Conservation (phyloP, 2,113 vertebrate species). For the Tragulus kanchil region DNA sequence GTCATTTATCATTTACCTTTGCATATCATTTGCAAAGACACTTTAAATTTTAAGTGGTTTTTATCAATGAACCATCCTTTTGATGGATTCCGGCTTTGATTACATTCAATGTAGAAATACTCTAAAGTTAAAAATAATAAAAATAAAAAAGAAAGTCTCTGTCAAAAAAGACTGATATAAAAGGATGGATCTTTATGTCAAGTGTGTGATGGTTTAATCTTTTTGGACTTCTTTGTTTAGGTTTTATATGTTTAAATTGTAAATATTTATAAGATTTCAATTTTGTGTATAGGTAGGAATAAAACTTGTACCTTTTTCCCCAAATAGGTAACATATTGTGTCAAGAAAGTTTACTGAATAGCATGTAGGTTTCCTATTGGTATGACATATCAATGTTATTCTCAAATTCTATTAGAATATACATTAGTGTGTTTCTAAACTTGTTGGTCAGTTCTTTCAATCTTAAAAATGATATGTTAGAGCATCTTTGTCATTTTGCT, state of each 20-base stretch:
- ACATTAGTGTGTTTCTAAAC: background rate
- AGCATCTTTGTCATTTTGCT: background rate
- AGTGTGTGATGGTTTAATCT: background rate
- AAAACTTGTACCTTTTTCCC: background rate
- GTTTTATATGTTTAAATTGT: background rate
- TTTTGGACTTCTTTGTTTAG: background rate
- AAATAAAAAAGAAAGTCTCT: background rate
- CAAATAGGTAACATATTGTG: background rate
- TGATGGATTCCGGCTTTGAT: background rate
- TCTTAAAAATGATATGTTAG: background rate
- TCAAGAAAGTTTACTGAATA: background rate
- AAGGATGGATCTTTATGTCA: background rate
- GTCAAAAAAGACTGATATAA: background rate
- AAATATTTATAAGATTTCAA: background rate
- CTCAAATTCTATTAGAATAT: background rate
- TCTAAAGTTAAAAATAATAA: background rate
- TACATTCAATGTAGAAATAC: background rate
- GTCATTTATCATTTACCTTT: background rate
- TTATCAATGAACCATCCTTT: background rate
- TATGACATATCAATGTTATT: background rate
- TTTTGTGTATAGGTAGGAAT: background rate
- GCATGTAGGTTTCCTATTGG: background rate
- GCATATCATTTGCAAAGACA: background rate
- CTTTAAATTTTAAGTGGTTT: constrained; percentile 5
- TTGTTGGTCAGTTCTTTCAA: background rate